These are phyloP conservation scores for Diceros bicornis DNA, from an alignment of 2,797 vertebrate species.

Conservation along the genomic window DNA sequence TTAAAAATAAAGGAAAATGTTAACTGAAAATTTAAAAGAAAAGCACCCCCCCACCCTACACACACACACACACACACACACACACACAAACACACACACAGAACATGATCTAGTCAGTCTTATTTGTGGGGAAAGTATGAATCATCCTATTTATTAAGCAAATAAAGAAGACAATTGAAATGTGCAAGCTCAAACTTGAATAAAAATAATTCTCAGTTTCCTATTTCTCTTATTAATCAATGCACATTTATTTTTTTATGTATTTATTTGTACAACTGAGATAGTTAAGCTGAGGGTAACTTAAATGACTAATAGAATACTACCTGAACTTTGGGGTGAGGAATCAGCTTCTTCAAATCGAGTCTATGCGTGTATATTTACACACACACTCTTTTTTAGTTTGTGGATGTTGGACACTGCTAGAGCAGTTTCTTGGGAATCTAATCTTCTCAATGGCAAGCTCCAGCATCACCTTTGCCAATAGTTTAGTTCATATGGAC, in stretches of 20 bases:
- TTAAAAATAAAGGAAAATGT: conserved; percentile 41
- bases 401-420: conserved; percentile 83
- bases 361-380: not conserved
- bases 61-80: not conserved
- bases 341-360: not conserved
- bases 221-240: conserved; percentile 62
- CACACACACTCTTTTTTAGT: not conserved
- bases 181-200: conserved; percentile 53
- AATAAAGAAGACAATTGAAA: conserved; percentile 18
- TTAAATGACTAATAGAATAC: conserved; percentile 56
- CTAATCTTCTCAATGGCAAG: conserved; percentile 86
- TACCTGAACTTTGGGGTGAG: conserved; percentile 59
- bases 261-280: not conserved
- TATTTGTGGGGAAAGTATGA: conserved; percentile 51
- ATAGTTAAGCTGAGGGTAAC: not conserved
- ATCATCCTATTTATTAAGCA: conserved; percentile 64
- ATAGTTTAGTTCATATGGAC: conserved; percentile 84
- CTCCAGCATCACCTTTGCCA: conserved; percentile 82
- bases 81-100: not conserved
- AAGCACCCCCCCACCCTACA: not conserved
- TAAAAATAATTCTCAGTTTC: conserved; percentile 61
- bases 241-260: not conserved
- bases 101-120: conserved; percentile 1
- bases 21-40: not conserved
- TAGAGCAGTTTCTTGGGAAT: conserved; percentile 84